A percentile compares a stretch with the other conserved stretches of the same genome.
phyloP scores from a whole-genome alignment of 2,797 vertebrate genomes.

The Tapirus indicus region DNA sequence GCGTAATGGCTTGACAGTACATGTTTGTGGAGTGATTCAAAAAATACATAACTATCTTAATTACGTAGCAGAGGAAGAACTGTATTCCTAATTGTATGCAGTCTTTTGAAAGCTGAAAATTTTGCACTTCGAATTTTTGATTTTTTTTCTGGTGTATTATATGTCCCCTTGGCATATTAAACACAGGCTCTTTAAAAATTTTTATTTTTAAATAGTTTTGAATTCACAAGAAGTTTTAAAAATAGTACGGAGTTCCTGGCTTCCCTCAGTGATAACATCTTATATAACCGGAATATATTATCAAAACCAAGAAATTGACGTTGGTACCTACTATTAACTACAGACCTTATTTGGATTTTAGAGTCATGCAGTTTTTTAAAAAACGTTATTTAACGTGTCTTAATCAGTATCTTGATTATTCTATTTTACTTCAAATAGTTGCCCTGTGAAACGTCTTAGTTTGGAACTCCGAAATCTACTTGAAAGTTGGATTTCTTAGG shows the following conservation, averaged over 20 bases:
- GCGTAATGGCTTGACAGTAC: not conserved
- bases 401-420: not conserved
- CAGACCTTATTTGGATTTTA: conserved; percentile 2
- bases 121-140: not conserved
- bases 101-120: not conserved
- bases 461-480: not conserved
- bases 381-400: not conserved
- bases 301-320: conserved; percentile 28
- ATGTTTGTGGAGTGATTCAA: not conserved
- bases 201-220: conserved; percentile 65
- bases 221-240: conserved; percentile 7
- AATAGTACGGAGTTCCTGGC: conserved; percentile 1
- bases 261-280: not conserved
- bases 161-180: not conserved
- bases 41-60: not conserved
- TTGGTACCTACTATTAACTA: not conserved
- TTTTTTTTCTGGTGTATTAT: not conserved
- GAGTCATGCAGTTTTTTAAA: not conserved
- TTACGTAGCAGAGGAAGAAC: not conserved
- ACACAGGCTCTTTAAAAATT: not conserved
- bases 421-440: conserved; percentile 29
- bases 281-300: conserved; percentile 46
- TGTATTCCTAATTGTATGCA: conserved; percentile 10
- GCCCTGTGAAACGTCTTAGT: not conserved
- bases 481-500: conserved; percentile 13